These are phyloP conservation scores for Tetranychus cinnabarinus DNA, from an alignment of 1,140 invertebrate species.

Conservation along the genomic window DNA sequence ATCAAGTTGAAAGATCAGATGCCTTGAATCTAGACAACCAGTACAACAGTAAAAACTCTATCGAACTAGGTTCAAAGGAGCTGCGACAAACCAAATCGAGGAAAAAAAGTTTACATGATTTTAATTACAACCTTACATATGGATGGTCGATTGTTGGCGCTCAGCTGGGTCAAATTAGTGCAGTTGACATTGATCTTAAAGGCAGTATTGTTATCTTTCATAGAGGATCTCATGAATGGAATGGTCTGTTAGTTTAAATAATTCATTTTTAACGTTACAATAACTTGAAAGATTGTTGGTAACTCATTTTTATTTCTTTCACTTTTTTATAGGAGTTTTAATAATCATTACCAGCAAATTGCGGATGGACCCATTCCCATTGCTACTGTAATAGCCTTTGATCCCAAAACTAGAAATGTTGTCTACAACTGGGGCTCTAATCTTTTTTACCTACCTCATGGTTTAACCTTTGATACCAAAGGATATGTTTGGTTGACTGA, in stretches of 20 bases:
- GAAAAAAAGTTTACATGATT: not conserved
- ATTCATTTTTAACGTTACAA: not conserved
- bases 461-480: slow-evolving; percentile 53
- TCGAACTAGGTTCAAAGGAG: too few species aligned
- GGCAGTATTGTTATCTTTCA: slow-evolving; percentile 71
- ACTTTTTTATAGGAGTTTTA: not conserved
- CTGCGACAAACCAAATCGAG: too few species aligned
- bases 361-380: slow-evolving; percentile 46
- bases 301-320: not conserved
- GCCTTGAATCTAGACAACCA: too few species aligned
- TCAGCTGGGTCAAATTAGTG: slow-evolving; percentile 56
- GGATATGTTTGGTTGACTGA: slow-evolving; percentile 64
- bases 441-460: slow-evolving; percentile 75
- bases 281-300: not conserved
- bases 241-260: slow-evolving; percentile 35
- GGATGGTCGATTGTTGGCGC: slow-evolving; percentile 36
- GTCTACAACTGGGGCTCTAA: not conserved
- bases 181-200: slow-evolving; percentile 49
- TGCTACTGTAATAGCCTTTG: slow-evolving; percentile 52
- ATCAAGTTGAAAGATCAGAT: too few species aligned
- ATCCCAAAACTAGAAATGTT: slow-evolving; percentile 29
- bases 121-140: not conserved
- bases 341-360: slow-evolving; percentile 34
- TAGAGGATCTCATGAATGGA: slow-evolving; percentile 53
- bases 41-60: too few species aligned